Conservation (phyloP, 1,140 invertebrate species). For the Listronotus oregonensis region DNA sequence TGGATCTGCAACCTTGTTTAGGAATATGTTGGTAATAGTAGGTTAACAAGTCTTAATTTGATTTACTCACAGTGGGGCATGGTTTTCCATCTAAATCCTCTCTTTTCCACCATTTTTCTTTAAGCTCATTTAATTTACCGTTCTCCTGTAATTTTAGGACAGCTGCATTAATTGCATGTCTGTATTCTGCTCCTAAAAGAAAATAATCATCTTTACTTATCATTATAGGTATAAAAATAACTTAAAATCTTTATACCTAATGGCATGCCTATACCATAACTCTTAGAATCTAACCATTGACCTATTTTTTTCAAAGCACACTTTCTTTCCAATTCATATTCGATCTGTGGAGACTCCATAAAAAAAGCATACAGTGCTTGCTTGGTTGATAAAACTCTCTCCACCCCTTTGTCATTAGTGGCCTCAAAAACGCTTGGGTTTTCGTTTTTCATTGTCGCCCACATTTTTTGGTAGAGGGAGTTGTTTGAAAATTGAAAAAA, state of each 20-base stretch:
- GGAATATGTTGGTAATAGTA: too few relatives aligned
- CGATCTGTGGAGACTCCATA: constrained; percentile 84
- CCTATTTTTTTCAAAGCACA: constrained; percentile 81
- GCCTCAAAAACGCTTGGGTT: constrained; percentile 82
- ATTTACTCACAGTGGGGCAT: constrained; percentile 22
- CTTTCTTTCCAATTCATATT: constrained; percentile 76
- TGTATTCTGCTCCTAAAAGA: constrained; percentile 59
- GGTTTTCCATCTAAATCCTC: constrained; percentile 57
- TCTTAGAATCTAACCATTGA: constrained; percentile 76
- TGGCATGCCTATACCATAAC: constrained; percentile 79
- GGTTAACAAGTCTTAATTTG: background rate
- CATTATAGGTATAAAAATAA: background rate
- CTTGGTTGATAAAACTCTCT: constrained; percentile 74
- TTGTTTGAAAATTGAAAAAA: constrained; percentile 77
- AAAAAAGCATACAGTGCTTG: constrained; percentile 74
- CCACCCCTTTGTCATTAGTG: constrained; percentile 82
- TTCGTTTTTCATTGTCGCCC: constrained; percentile 79
- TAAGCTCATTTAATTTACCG: constrained; percentile 74
- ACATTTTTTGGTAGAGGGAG: constrained; percentile 69
- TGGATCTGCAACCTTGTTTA: too few relatives aligned
- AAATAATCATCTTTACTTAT: background rate
- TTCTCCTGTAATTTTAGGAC: constrained; percentile 82
- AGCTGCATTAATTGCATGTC: constrained; percentile 72
- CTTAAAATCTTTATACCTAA: constrained; percentile 64
- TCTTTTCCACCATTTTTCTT: constrained; percentile 86